A percentile compares a stretch with the other conserved stretches of the same genome.
Conservation (phyloP, 1,140 invertebrate genomes). For the Sycophaga agraensis region DNA sequence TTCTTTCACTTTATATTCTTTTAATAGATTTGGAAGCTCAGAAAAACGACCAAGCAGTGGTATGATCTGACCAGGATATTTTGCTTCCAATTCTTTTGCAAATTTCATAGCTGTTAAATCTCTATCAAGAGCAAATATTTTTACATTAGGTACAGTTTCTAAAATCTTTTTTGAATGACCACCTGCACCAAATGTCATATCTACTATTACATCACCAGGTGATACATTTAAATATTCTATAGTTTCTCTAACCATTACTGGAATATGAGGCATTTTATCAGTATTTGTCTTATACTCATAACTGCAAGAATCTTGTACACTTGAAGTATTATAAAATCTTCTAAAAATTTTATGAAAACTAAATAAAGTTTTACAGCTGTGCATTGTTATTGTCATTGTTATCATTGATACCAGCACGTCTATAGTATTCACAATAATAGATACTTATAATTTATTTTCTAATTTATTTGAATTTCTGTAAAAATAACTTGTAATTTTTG, state of each 20-base stretch:
- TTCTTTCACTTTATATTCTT: slow-evolving; percentile 59
- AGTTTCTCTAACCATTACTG: slow-evolving; percentile 73
- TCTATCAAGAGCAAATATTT: slow-evolving; percentile 82
- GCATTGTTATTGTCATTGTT: not conserved
- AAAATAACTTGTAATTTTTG: slow-evolving; percentile 2
- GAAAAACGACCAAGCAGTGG: slow-evolving; percentile 86
- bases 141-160: slow-evolving; percentile 57
- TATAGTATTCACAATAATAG: too few relatives aligned
- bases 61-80: slow-evolving; percentile 70
- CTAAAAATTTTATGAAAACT: not conserved
- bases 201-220: slow-evolving; percentile 67
- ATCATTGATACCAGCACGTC: too few relatives aligned
- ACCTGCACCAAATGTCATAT: slow-evolving; percentile 94
- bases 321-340: slow-evolving; percentile 3
- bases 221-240: slow-evolving; percentile 67
- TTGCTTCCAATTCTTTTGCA: slow-evolving; percentile 64
- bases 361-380: not conserved
- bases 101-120: slow-evolving; percentile 77
- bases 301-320: too few relatives aligned
- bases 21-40: slow-evolving; percentile 74
- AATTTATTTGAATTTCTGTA: not conserved
- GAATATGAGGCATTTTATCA: slow-evolving; percentile 58
- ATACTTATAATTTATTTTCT: too few relatives aligned
- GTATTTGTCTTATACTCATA: too few relatives aligned
- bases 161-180: slow-evolving; percentile 77